phyloP scores from a whole-genome alignment of 2,113 vertebrate genomes.

The Gobius niger region DNA sequence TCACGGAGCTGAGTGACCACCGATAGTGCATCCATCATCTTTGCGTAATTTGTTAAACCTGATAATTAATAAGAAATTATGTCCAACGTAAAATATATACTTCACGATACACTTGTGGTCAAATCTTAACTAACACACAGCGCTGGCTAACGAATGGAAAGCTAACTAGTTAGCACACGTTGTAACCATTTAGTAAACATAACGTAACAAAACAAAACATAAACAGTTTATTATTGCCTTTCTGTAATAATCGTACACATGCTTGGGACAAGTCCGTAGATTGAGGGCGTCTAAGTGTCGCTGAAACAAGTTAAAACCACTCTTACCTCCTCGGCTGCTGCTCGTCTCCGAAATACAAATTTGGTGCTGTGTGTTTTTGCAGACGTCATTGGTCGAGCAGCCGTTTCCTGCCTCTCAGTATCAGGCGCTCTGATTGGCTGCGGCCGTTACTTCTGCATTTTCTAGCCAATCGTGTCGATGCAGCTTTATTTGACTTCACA shows the following conservation, averaged over 20 bases:
- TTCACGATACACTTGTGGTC: too few relatives aligned
- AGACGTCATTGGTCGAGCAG: constrained; percentile 57
- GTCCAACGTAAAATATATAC: too few relatives aligned
- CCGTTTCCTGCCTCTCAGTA: background rate
- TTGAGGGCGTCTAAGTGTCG: background rate
- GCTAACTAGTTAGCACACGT: constrained; percentile 16
- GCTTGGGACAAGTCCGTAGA: background rate
- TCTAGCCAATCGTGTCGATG: constrained; percentile 66
- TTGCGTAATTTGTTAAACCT: constrained; percentile 4
- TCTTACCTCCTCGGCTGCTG: constrained; percentile 37
- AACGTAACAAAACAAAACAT: too few relatives aligned
- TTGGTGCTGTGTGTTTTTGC: constrained; percentile 26
- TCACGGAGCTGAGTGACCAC: constrained; percentile 77
- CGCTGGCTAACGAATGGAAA: background rate
- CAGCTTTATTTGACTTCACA: constrained; percentile 78
- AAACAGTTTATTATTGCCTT: too few relatives aligned
- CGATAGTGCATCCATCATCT: constrained; percentile 74
- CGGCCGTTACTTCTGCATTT: accelerated
- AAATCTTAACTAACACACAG: background rate
- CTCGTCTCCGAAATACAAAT: constrained; percentile 70
- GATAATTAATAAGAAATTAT: too few relatives aligned
- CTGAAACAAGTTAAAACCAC: background rate
- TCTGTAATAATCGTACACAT: too few relatives aligned
- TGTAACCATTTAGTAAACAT: background rate
- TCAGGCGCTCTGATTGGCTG: constrained; percentile 56